phyloP scores from a whole-genome alignment of 2,113 vertebrate species.

The Poecile atricapillus region DNA sequence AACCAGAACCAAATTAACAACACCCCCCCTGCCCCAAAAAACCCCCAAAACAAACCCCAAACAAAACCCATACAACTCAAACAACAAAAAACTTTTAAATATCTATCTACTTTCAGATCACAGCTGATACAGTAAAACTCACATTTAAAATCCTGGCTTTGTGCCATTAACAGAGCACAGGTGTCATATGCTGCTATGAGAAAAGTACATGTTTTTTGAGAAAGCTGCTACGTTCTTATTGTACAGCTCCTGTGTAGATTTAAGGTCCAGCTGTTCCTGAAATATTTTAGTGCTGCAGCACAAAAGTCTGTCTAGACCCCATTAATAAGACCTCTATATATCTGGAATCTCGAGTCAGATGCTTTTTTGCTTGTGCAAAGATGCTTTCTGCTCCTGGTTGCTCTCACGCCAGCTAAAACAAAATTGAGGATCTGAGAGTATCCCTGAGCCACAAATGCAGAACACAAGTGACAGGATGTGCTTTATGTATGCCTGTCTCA shows the following conservation, averaged over 20 bases:
- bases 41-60: background rate
- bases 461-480: background rate
- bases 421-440: background rate
- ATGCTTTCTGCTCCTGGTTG: background rate
- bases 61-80: background rate
- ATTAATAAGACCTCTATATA: background rate
- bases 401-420: background rate
- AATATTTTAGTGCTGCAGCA: background rate
- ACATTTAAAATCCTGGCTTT: background rate
- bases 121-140: background rate
- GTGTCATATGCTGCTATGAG: background rate
- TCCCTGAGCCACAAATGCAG: background rate
- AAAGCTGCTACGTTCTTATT: background rate
- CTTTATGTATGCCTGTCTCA: background rate
- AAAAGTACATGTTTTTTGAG: background rate
- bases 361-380: background rate
- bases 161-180: background rate
- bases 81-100: background rate
- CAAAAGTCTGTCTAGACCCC: background rate
- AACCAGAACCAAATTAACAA: background rate
- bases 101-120: background rate
- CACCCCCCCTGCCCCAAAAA: fast-evolving
- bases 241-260: background rate
- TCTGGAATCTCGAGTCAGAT: background rate
- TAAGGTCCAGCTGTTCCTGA: slow-evolving; percentile 8